A percentile compares a stretch with the other conserved stretches of the same genome.
These are phyloP conservation scores for Lates calcarifer DNA, from an alignment of 2,113 vertebrate species.

Conservation along the genomic window DNA sequence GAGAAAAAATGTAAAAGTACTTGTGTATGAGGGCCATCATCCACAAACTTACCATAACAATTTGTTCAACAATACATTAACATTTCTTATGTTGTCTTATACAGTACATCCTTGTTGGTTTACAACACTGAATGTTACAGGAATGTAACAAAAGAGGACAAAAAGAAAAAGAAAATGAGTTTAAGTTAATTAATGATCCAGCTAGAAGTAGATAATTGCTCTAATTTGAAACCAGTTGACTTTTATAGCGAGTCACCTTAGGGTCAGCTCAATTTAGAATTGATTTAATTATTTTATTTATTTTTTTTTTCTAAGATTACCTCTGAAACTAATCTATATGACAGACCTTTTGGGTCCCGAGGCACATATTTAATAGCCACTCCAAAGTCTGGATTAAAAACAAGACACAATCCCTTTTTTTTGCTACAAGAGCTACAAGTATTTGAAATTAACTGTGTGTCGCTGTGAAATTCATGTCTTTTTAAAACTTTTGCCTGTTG, in stretches of 20 bases:
- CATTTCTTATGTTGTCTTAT: neutral
- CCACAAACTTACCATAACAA: neutral
- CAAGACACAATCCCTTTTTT: constrained; percentile 23
- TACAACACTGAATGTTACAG: neutral
- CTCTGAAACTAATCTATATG: neutral
- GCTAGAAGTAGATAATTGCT: neutral
- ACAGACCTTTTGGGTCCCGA: neutral
- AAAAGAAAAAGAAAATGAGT: neutral
- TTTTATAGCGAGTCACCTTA: neutral
- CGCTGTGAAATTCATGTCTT: neutral
- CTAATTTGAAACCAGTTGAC: constrained; percentile 27
- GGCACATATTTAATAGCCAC: constrained; percentile 23
- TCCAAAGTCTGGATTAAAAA: constrained; percentile 23
- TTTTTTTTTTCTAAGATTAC: neutral
- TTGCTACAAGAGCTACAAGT: neutral
- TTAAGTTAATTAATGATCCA: constrained; percentile 15
- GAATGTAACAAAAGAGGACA: neutral
- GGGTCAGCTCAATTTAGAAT: neutral
- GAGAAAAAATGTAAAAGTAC: neutral
- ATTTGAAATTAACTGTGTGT: constrained; percentile 10
- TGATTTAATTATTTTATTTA: neutral
- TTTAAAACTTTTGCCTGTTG: neutral
- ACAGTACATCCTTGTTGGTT: neutral
- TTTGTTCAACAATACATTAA: neutral
- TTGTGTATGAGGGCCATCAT: neutral